A percentile compares a stretch with the other conserved stretches of the same genome.
phyloP scores from a whole-genome alignment of 1,140 invertebrate species.

The Bombus waltoni region DNA sequence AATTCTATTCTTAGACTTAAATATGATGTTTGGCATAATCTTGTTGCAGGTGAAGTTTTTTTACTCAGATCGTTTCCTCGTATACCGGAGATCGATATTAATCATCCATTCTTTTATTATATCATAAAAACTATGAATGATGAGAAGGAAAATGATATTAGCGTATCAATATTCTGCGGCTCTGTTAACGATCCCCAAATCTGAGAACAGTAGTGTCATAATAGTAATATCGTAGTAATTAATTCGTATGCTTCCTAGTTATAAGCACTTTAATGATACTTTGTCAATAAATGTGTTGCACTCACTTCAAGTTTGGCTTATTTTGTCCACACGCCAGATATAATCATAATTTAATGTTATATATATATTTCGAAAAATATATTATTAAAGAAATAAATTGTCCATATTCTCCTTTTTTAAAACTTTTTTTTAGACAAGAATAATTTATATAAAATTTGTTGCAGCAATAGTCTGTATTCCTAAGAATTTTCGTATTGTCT shows the following conservation, averaged over 20 bases:
- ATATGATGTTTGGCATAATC: not conserved
- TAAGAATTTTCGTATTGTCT: not conserved
- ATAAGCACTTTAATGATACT: no score
- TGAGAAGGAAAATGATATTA: no score
- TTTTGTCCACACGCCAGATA: no score
- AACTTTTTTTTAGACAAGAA: not conserved
- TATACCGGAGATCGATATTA: not conserved
- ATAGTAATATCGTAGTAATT: not conserved
- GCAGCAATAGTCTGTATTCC: not conserved
- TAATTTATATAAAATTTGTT: slow-evolving; percentile 10
- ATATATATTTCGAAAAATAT: no score
- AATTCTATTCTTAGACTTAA: no score
- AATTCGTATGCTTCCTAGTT: no score
- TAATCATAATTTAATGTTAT: no score
- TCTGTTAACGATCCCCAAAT: not conserved
- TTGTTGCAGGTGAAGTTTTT: slow-evolving; percentile 17
- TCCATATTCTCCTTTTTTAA: no score
- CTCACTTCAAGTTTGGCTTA: no score
- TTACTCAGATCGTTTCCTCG: no score
- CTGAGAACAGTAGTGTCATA: not conserved
- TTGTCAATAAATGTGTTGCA: no score
- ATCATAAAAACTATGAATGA: not conserved
- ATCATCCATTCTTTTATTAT: slow-evolving; percentile 18
- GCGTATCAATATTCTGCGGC: slow-evolving; percentile 17
- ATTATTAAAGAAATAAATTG: no score